A percentile compares a stretch with the other conserved stretches of the same genome.
phyloP scores from a whole-genome alignment of 2,113 vertebrate genomes.

The Anser cygnoides region DNA sequence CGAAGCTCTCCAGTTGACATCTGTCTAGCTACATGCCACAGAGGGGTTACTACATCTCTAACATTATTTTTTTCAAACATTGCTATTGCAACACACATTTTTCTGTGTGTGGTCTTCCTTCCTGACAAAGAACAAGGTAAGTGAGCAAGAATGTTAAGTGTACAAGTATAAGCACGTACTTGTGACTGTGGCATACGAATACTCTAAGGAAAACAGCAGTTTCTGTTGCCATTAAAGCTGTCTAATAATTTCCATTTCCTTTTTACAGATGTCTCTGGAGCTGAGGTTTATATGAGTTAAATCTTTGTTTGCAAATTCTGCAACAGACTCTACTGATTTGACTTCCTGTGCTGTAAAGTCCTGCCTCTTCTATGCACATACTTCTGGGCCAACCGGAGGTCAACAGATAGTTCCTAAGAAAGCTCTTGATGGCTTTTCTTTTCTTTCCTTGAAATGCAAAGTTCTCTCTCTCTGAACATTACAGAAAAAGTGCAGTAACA shows the following conservation, averaged over 20 bases:
- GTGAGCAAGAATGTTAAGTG: background rate
- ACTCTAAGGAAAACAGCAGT: background rate
- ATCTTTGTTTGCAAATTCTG: background rate
- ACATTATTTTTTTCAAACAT: background rate
- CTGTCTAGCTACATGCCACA: background rate
- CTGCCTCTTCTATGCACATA: background rate
- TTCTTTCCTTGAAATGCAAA: background rate
- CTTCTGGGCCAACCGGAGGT: background rate
- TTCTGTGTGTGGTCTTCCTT: background rate
- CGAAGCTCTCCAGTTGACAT: background rate
- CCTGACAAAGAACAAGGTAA: background rate
- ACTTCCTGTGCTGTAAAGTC: background rate
- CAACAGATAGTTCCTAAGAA: background rate
- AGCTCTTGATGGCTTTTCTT: background rate
- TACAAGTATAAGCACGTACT: background rate
- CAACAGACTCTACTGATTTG: background rate
- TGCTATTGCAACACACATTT: background rate
- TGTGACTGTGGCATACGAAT: background rate
- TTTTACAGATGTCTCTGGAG: background rate
- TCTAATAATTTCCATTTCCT: background rate
- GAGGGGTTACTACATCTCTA: background rate
- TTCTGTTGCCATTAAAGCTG: background rate
- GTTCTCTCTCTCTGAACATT: background rate
- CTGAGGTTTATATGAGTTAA: background rate
- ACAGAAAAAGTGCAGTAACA: background rate